A percentile compares a stretch with the other conserved stretches of the same genome.
phyloP scores from a whole-genome alignment of 2,113 vertebrate species.

The Neotoma lepida region DNA sequence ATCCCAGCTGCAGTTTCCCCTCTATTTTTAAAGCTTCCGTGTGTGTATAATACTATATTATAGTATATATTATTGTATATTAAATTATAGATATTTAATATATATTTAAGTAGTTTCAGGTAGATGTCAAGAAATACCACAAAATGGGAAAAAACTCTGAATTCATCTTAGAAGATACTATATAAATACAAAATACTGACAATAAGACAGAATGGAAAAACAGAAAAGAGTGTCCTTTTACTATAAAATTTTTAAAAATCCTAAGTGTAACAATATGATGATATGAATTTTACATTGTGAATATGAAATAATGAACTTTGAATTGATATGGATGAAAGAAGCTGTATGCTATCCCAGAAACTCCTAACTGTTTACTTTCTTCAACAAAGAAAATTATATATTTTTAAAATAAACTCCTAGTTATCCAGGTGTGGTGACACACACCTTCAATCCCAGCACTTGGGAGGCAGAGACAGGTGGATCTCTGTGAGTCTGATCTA shows the following conservation, averaged over 20 bases:
- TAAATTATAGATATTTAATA: neutral
- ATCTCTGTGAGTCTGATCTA: neutral
- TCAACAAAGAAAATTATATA: conserved; percentile 25
- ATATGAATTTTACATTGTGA: neutral
- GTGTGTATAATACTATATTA: neutral
- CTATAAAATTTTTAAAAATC: neutral
- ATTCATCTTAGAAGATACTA: conserved; percentile 1
- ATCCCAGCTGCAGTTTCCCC: neutral
- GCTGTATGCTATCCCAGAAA: conserved; percentile 8
- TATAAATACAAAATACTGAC: conserved; percentile 10
- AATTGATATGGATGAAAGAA: conserved; percentile 9
- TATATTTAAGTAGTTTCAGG: neutral
- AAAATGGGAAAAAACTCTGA: conserved; percentile 28
- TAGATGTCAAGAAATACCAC: conserved; percentile 24
- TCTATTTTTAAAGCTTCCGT: neutral
- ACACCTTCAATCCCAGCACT: neutral
- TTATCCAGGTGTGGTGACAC: too few species aligned
- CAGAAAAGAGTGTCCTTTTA: neutral
- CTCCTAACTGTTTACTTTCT: neutral
- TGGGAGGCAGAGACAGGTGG: neutral
- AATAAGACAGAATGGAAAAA: conserved; percentile 33
- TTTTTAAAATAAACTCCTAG: conserved; percentile 21
- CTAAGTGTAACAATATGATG: neutral
- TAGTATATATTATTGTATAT: neutral
- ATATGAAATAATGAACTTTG: conserved; percentile 34